Evolutionary conservation across 2,888 invertebrate genomes (phyloP).

Genomic region (Pollenia labialis): DNA sequence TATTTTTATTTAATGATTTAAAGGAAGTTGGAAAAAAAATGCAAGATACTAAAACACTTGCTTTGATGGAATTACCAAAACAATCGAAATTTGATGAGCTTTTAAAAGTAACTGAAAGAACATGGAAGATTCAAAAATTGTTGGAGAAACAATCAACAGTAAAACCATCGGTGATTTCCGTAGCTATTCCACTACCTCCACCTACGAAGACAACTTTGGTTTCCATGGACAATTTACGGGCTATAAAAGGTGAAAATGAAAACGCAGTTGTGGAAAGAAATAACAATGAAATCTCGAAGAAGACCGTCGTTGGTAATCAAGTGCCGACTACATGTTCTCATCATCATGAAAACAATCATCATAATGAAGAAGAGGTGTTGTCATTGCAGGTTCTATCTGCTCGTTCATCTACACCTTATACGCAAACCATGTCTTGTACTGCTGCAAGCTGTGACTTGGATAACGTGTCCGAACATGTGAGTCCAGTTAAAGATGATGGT

Average conservation of each 20-base stretch:
- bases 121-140: conserved; percentile 75
- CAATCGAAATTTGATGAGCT: conserved; percentile 36
- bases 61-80: conserved; percentile 61
- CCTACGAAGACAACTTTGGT: conserved; percentile 34
- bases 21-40: background rate
- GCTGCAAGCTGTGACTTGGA: conserved; percentile 79
- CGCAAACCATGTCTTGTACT: conserved; percentile 78
- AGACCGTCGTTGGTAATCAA: conserved; percentile 17
- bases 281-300: conserved; percentile 36
- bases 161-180: conserved; percentile 71
- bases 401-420: conserved; percentile 82
- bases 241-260: conserved; percentile 22
- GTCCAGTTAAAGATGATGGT: conserved; percentile 76
- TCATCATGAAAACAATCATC: conserved; percentile 59
- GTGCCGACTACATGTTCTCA: conserved; percentile 22
- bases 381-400: conserved; percentile 80
- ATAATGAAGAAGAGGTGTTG: conserved; percentile 79
- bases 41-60: conserved; percentile 1
- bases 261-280: conserved; percentile 12
- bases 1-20: background rate
- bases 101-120: conserved; percentile 74
- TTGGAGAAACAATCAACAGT: conserved; percentile 73
- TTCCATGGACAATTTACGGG: conserved; percentile 31
- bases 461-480: conserved; percentile 75
- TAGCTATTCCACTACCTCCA: conserved; percentile 78